Percentiles rank a stretch among this genome's conserved stretches.
These are phyloP conservation scores for Ceriagrion tenellum DNA, from an alignment of 2,888 invertebrate species.

Conservation along the genomic window DNA sequence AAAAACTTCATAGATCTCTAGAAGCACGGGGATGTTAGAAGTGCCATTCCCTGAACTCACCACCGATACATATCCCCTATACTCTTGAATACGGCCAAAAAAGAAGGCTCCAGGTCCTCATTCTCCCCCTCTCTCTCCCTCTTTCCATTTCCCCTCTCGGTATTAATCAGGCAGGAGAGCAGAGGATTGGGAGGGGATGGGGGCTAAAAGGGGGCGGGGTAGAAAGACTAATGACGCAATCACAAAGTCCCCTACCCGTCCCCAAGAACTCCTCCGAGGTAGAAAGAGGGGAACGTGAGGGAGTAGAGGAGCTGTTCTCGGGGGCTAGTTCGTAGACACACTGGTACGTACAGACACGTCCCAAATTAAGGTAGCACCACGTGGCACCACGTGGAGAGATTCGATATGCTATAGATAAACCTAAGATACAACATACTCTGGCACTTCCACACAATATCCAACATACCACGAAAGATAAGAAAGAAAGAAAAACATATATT, in stretches of 20 bases:
- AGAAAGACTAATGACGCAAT: constrained; percentile 60
- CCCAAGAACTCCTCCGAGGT: not conserved
- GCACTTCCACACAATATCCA: too few species aligned
- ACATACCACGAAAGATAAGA: too few species aligned
- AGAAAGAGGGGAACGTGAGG: not conserved
- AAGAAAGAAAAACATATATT: too few species aligned
- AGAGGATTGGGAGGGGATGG: not conserved
- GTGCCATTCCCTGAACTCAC: not conserved
- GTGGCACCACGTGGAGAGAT: too few species aligned
- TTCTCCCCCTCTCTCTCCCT: not conserved
- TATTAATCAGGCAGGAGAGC: constrained; percentile 13
- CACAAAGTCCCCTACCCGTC: not conserved
- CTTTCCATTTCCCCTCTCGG: not conserved
- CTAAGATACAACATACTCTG: too few species aligned
- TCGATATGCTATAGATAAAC: too few species aligned
- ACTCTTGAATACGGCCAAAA: not conserved
- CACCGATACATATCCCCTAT: too few species aligned
- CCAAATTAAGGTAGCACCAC: too few species aligned
- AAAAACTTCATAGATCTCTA: too few species aligned
- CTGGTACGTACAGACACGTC: too few species aligned
- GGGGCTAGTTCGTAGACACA: not conserved
- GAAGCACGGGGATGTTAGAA: too few species aligned
- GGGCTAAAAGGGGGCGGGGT: not conserved
- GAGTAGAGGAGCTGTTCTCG: not conserved
- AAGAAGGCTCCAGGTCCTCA: not conserved